Base-by-base conservation (phyloP, 2,888 invertebrate species). In the Drosophila meridiana region DNA sequence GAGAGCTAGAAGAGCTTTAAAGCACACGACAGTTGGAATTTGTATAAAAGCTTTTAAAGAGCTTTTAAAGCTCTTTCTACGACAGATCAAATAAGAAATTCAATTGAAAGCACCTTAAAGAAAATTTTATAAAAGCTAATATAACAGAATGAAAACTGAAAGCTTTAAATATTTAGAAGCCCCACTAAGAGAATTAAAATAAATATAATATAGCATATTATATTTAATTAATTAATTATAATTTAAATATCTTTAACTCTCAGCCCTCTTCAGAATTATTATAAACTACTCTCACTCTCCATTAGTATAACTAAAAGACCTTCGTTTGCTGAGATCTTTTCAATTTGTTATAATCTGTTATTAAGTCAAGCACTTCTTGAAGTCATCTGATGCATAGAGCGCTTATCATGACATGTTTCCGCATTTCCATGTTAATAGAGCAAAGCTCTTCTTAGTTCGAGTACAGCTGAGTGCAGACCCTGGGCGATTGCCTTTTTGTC, bases 401-500 rank as follows among this genome's bases (percentile, higher is more conserved):
- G 1, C n/a, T 20, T 34, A 20, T 9, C 50, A 20, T 3, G n/a
- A 11, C 8, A 50, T 5, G 14, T 11, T 42, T 40, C n/a, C n/a
- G 11, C 30, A 56, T 56, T 40, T 42, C 28, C 40, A 30, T 42
- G 32, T 40, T 60, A 14, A 14, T 14, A 14, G 50, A n/a, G 40
- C 9, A 32, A 14, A 50, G 60, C 53, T 53, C n/a, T 14, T 13
- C 13, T 20, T 8, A 13, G 5, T 30, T 34, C n/a, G 34, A 26
- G 34, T n/a, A 28, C n/a, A 47, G 45, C 28, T 28, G 59, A 59
- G 32, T 14, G 8, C 38, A 30, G n/a, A 20, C 32, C n/a, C 48
- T 42, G 43, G 55, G 13, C 50, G 50, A 45, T 38, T 43, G 40
- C 38, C 42, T 64, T 58, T 61, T 48, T 61, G 56, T 52, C 40